These are phyloP conservation scores for Linhomoeus sp. DNA, from an alignment of 2,888 invertebrate species.

Conservation along the genomic window DNA sequence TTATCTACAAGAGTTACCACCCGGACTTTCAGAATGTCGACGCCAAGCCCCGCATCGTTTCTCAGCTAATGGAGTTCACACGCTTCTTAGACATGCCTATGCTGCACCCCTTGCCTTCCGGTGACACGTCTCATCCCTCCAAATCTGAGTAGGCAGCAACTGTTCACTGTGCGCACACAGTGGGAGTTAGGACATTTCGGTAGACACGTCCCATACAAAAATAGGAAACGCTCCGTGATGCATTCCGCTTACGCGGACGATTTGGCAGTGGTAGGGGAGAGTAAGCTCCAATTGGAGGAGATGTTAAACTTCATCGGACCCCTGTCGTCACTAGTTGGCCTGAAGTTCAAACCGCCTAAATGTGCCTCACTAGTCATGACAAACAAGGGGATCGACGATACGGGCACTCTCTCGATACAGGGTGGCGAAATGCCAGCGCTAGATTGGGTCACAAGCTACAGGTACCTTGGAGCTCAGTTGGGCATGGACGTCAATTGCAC, in stretches of 20 bases:
- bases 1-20: no score
- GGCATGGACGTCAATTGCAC: background rate
- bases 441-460: background rate
- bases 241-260: slow-evolving; percentile 17
- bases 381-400: background rate
- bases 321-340: background rate
- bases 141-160: no score
- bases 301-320: background rate
- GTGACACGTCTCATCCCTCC: no score
- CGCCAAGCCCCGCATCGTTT: no score
- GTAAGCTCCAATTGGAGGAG: background rate
- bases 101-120: no score
- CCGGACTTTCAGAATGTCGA: no score
- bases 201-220: no score
- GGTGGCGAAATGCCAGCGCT: background rate
- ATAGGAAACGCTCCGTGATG: no score
- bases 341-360: background rate
- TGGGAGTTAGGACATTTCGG: no score
- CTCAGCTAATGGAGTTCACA: no score
- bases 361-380: background rate
- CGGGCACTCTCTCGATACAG: background rate
- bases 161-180: no score
- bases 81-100: no score
- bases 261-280: slow-evolving; percentile 6
- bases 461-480: background rate